Base-by-base conservation (phyloP, 1,140 invertebrate species). In the Teleogryllus occipitalis region DNA sequence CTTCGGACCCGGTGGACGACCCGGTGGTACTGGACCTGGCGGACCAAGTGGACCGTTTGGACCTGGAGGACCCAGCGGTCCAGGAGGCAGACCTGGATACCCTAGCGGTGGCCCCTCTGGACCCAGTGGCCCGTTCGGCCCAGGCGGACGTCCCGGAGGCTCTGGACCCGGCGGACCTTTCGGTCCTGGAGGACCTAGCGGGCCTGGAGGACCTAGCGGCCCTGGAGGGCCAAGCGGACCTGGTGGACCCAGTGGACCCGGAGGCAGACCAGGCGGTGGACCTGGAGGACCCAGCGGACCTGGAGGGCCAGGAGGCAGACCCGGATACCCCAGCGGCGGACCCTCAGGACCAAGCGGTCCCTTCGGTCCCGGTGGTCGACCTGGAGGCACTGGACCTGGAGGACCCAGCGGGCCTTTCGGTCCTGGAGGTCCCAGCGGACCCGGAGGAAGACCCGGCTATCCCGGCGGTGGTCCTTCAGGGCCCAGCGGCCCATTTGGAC, bases 1-100 rank as follows among this genome's bases (percentile, higher is more conserved):
- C n/a, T 81, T 81, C 76, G 80, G 80, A 75, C 75, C 79, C 49
- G 78, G 80, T 21, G 82, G 83, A 78, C 27, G 27, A 39, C 79
- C 82, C n/a, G 82, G 80, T 7, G 81, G 77, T 22, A 47, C 27
- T 39, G 27, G 72, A 18, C 80, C 80, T 47, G 80, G 79, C 4
- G 75, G 79, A 54, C 77, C 78, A 81, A 39, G 79, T 47, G 76
- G 82, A 78, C 78, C 81, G 75, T 76, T 74, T 49, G 81, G 47
- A 82, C 78, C 82, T 75, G 78, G 82, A 27, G 80, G 82, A 81
- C 82, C 82, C 54, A 83, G 81, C 27, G 80, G 81, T 72, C 65
- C 39, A 21, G 76, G 46, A n/a, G 74, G 74, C n/a, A 22, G 12
- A 12, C 74, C 7, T 18, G 74, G 83, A 21, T 79, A 80, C 54